Evolutionary conservation across 1,140 invertebrate species (phyloP).

Genomic region (Drosophila navojoa): DNA sequence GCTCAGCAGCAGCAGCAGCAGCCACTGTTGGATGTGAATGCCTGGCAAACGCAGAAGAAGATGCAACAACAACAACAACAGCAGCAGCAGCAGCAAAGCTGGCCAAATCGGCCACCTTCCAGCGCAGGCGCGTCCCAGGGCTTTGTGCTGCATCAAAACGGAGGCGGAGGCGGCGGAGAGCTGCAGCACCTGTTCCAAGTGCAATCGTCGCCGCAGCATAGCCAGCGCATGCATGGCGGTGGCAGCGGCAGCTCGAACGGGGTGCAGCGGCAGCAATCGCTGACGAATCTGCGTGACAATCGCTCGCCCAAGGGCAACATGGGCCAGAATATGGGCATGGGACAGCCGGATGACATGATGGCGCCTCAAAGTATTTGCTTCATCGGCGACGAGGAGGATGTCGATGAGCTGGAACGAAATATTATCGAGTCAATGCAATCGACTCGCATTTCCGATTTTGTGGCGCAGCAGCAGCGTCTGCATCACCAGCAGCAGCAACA

Average conservation of each 20-base stretch:
- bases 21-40: constrained; percentile 74
- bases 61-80: constrained; percentile 49
- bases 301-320: constrained; percentile 72
- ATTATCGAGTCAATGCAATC: constrained; percentile 81
- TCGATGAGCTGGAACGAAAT: constrained; percentile 81
- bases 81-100: constrained; percentile 63
- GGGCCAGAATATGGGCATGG: constrained; percentile 86
- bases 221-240: constrained; percentile 44
- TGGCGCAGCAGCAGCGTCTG: constrained; percentile 63
- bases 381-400: constrained; percentile 88
- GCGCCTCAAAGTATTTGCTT: constrained; percentile 96
- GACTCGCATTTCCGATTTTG: constrained; percentile 77
- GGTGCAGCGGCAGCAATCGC: constrained; percentile 80
- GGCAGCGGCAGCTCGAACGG: constrained; percentile 45
- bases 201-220: constrained; percentile 75
- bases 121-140: constrained; percentile 62
- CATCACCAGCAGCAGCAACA: constrained; percentile 67
- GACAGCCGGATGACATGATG: constrained; percentile 77
- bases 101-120: constrained; percentile 65
- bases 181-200: constrained; percentile 83
- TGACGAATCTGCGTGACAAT: constrained; percentile 77
- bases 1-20: constrained; percentile 61
- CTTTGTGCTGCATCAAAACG: constrained; percentile 82
- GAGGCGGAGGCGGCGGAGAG: constrained; percentile 76
- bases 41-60: constrained; percentile 77